Evolutionary conservation across 2,113 vertebrate species (phyloP).

Genomic region (Macroglossus sobrinus): DNA sequence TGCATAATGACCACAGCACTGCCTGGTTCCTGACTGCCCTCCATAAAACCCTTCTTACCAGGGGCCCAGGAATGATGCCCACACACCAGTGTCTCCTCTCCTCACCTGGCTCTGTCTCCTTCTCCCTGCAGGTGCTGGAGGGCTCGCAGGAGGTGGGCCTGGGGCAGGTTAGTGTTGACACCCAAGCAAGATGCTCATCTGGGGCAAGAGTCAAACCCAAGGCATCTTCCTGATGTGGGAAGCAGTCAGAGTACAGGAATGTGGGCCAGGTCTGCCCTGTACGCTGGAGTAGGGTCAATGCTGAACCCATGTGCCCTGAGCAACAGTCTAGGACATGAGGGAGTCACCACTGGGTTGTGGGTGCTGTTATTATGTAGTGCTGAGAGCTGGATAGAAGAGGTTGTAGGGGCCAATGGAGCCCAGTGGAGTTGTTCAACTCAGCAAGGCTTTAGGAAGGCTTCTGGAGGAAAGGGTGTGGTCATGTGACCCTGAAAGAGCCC

Average conservation of each 20-base stretch:
- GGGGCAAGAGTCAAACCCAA: not conserved
- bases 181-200: not conserved
- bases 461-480: not conserved
- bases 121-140: slow-evolving; percentile 74
- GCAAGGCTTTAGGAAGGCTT: not conserved
- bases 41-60: too few species aligned
- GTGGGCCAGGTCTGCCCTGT: not conserved
- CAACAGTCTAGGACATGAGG: too few species aligned
- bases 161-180: slow-evolving; percentile 58
- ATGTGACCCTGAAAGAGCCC: not conserved
- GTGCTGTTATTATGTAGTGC: too few species aligned
- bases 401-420: not conserved
- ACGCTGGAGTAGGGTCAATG: not conserved
- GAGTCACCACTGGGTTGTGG: not conserved
- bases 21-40: not conserved
- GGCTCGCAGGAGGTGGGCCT: slow-evolving; percentile 44
- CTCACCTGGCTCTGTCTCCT: not conserved
- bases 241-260: not conserved
- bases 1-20: not conserved
- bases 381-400: not conserved
- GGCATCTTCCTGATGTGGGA: not conserved
- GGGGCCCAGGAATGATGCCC: too few species aligned
- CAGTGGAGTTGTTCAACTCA: not conserved
- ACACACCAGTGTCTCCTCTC: not conserved
- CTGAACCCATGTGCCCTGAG: not conserved